Evolutionary conservation across 2,888 invertebrate genomes (phyloP).

Genomic region (Nudaria mundana): DNA sequence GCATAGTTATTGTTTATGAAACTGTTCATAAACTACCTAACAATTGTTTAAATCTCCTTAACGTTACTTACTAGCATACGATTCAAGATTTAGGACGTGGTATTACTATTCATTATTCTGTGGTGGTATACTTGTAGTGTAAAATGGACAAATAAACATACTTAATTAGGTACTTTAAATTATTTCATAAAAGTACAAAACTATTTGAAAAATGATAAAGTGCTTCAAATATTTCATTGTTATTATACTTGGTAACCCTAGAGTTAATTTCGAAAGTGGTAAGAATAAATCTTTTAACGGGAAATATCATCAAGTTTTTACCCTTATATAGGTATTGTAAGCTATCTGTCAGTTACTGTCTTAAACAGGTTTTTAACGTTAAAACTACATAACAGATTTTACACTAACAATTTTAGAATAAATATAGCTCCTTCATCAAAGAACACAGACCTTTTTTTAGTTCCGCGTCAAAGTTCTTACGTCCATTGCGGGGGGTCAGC

Average conservation of each 20-base stretch:
- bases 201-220: conserved; percentile 17
- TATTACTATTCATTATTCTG: too few species aligned
- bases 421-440: too few species aligned
- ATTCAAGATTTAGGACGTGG: conserved; percentile 13
- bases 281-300: conserved; percentile 20
- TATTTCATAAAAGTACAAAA: neutral
- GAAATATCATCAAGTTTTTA: neutral
- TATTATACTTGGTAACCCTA: conserved; percentile 20
- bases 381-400: too few species aligned
- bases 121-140: neutral
- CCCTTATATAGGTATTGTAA: neutral
- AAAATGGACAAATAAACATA: conserved; percentile 15
- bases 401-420: too few species aligned
- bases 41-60: conserved; percentile 8
- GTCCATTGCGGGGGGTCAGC: too few species aligned
- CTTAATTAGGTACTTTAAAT: too few species aligned
- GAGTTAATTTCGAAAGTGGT: conserved; percentile 41
- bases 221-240: conserved; percentile 29
- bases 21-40: conserved; percentile 11
- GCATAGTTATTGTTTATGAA: conserved; percentile 24
- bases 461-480: too few species aligned
- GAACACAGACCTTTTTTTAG: too few species aligned
- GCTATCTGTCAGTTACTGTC: too few species aligned
- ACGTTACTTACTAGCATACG: conserved; percentile 16
- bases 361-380: too few species aligned